Evolutionary conservation across 2,888 invertebrate species (phyloP), one percentile per base, ranked within the genome.

Genomic region (Anaspis maculata): DNA sequence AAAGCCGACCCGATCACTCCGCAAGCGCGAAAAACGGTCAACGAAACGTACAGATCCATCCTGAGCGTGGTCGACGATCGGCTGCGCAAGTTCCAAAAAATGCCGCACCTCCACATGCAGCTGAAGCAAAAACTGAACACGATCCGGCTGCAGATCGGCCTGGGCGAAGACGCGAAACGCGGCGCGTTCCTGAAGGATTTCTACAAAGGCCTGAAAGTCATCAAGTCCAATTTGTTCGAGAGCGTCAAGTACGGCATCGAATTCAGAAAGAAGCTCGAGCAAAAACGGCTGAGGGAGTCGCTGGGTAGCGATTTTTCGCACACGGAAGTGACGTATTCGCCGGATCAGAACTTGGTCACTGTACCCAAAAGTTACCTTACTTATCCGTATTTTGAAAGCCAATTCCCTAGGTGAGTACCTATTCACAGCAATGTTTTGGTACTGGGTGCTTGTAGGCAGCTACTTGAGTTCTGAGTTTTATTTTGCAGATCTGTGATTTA

Each of bases 401-500:
- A 61, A 29, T 69, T 64, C 47, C 67, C 70, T 2, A 52, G 52
- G 70, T n/a, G n/a, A n/a, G n/a, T n/a, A n/a, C n/a, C n/a, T n/a
- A n/a, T n/a, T n/a, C n/a, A n/a, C n/a, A n/a, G n/a, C n/a, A n/a
- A n/a, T n/a, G n/a, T n/a, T n/a, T n/a, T n/a, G n/a, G n/a, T n/a
- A n/a, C n/a, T n/a, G n/a, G n/a, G n/a, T n/a, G n/a, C n/a, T n/a
- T n/a, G n/a, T n/a, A n/a, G n/a, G n/a, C n/a, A n/a, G n/a, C n/a
- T n/a, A n/a, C n/a, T n/a, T n/a, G n/a, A n/a, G n/a, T n/a, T n/a
- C n/a, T n/a, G n/a, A n/a, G n/a, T n/a, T n/a, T n/a, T n/a, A n/a
- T n/a, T n/a, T n/a, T n/a, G n/a, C n/a, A n/a, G n/a, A n/a, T 70
- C 71, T 3, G 53, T 72, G 4, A 51, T 70, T 25, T 72, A 69